Base-by-base conservation (phyloP, 2,888 invertebrate species). In the Physocephala rufipes region DNA sequence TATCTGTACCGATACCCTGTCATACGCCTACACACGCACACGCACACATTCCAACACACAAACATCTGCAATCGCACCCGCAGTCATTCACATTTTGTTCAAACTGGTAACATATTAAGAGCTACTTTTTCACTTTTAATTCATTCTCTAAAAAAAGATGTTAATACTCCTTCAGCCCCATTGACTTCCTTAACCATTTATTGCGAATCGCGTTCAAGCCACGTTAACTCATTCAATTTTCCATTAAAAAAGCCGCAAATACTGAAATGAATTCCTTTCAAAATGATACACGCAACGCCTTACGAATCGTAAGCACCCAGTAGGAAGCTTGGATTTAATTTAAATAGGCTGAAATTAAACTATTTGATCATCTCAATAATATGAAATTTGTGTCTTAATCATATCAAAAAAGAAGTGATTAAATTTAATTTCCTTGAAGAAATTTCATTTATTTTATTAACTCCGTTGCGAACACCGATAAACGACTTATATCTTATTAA, bases 61-160 rank as follows among this genome's bases (percentile, higher is more conserved):
- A n/a, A n/a, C n/a, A n/a, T n/a, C n/a, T n/a, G n/a, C n/a, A 53
- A 21, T 4, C 24, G 28, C 47, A 21, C 49, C 51, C 47, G n/a
- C n/a, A n/a, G n/a, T n/a, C n/a, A n/a, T n/a, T n/a, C n/a, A n/a
- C n/a, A n/a, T n/a, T n/a, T n/a, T n/a, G n/a, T n/a, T n/a, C 47
- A 53, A 79, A 77, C 76, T 82, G 81, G 81, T 81, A 81, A 49
- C 49, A 80, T 81, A 80, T 82, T 81, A 49, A 49, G 79, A 74
- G 74, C 79, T 81, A n/a, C 80, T 81, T 81, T 81, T 80, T 72
- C 62, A 53, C 67, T 59, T 72, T 69, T 66, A 67, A 72, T 24
- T 47, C 61, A 61, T 62, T 36, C 36, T 53, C 51, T 63, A 71
- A 67, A 24, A 63, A 63, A 71, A 67, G 71, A 58, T 71, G 68